Percentiles rank a stretch among this genome's conserved stretches.
These are phyloP conservation scores for Nemurella pictetii DNA, from an alignment of 2,888 invertebrate species.

Conservation along the genomic window DNA sequence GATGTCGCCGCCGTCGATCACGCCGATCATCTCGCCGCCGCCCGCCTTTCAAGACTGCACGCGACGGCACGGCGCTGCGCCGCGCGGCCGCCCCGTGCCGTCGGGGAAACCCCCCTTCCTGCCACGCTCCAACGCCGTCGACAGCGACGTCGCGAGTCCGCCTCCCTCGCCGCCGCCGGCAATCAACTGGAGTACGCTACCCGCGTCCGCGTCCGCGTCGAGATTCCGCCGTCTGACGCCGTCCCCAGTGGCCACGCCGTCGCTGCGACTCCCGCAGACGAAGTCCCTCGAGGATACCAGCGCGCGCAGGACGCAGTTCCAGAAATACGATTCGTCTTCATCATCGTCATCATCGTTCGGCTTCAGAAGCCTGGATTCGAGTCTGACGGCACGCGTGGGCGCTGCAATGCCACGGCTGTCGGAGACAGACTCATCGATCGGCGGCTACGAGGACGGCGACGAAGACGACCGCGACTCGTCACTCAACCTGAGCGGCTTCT, in stretches of 20 bases:
- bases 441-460: slow-evolving; percentile 58
- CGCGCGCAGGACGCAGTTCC: slow-evolving; percentile 61
- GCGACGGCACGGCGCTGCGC: slow-evolving; percentile 43
- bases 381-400: slow-evolving; percentile 53
- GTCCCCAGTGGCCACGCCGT: slow-evolving; percentile 45
- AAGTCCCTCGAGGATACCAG: slow-evolving; percentile 59
- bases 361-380: slow-evolving; percentile 66
- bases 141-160: slow-evolving; percentile 59
- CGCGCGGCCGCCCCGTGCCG: slow-evolving; percentile 45
- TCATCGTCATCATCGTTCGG: slow-evolving; percentile 63
- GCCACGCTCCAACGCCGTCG: slow-evolving; percentile 58
- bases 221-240: slow-evolving; percentile 46
- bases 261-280: slow-evolving; percentile 55
- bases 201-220: slow-evolving; percentile 44
- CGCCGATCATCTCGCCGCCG: slow-evolving; percentile 70
- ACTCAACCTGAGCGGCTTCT: slow-evolving; percentile 36
- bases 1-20: slow-evolving; percentile 65
- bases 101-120: slow-evolving; percentile 58
- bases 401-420: slow-evolving; percentile 54
- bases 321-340: slow-evolving; percentile 51
- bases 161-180: slow-evolving; percentile 53
- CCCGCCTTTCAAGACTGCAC: slow-evolving; percentile 62
- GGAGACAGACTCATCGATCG: slow-evolving; percentile 55
- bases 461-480: slow-evolving; percentile 54
- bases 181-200: slow-evolving; percentile 51